Percentiles rank a stretch among this genome's conserved stretches.
Conservation (phyloP, 2,797 vertebrate species). For the Poeciliopsis infans region DNA sequence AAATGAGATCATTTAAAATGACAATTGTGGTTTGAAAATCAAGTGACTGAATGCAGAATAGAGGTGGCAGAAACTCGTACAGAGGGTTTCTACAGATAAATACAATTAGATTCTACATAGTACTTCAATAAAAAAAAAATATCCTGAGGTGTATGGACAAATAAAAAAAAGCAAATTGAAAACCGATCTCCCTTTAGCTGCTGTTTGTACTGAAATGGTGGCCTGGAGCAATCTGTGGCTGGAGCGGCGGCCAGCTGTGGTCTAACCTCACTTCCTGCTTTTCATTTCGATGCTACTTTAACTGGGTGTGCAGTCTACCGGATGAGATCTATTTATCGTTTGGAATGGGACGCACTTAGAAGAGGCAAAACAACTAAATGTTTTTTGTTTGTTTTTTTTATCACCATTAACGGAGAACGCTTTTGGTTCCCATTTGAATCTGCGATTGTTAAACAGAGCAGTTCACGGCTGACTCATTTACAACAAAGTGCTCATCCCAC, state of each 20-base stretch:
- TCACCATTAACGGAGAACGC: not conserved
- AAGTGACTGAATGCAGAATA: not conserved
- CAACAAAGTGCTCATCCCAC: not conserved
- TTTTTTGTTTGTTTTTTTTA: not conserved
- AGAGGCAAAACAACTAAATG: not conserved
- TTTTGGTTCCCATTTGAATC: not conserved
- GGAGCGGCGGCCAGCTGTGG: slow-evolving; percentile 2
- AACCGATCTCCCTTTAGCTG: not conserved
- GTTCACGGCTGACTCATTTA: not conserved
- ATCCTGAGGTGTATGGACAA: not conserved
- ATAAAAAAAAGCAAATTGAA: not conserved
- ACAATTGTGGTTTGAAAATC: not conserved
- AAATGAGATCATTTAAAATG: not conserved
- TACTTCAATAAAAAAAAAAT: not conserved
- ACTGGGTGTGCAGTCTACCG: not conserved
- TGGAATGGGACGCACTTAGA: no score
- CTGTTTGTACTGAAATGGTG: not conserved
- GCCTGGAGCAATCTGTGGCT: slow-evolving; percentile 1
- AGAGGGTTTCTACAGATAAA: not conserved
- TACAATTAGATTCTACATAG: not conserved
- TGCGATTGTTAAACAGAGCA: not conserved
- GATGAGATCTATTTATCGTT: no score
- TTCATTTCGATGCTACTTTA: not conserved
- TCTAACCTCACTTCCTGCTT: not conserved
- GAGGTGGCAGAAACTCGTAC: not conserved